Evolutionary conservation across 2,113 vertebrate genomes (phyloP).

Genomic region (Cavia porcellus): DNA sequence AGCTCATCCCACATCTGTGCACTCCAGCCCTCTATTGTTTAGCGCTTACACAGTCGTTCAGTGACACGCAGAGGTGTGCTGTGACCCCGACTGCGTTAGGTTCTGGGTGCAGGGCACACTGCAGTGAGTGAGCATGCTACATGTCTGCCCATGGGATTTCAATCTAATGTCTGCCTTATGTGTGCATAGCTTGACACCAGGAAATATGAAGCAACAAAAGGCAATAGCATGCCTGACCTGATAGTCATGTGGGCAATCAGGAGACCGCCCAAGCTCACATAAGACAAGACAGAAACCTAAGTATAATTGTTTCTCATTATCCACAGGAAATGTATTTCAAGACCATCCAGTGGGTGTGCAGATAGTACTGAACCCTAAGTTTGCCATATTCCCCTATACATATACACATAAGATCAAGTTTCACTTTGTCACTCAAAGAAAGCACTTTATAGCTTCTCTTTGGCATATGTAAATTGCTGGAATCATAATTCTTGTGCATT

Average conservation of each 20-base stretch:
- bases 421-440: not conserved
- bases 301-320: not conserved
- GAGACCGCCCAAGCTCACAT: not conserved
- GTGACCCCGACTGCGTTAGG: rapidly evolving
- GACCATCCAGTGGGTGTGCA: no score
- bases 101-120: rapidly evolving
- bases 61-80: not conserved
- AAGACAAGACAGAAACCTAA: not conserved
- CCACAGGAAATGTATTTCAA: not conserved
- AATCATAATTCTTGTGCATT: not conserved
- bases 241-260: rapidly evolving
- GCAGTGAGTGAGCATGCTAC: not conserved
- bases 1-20: not conserved
- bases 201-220: not conserved
- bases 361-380: not conserved
- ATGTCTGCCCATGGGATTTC: no score
- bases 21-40: not conserved
- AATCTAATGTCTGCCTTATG: not conserved
- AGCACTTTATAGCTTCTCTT: not conserved
- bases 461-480: not conserved
- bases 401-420: not conserved
- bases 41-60: no score
- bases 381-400: not conserved
- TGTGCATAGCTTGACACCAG: not conserved
- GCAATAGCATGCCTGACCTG: not conserved